These are phyloP conservation scores for Leptinotarsa undecemlineata DNA, from an alignment of 1,140 invertebrate species.

Conservation along the genomic window DNA sequence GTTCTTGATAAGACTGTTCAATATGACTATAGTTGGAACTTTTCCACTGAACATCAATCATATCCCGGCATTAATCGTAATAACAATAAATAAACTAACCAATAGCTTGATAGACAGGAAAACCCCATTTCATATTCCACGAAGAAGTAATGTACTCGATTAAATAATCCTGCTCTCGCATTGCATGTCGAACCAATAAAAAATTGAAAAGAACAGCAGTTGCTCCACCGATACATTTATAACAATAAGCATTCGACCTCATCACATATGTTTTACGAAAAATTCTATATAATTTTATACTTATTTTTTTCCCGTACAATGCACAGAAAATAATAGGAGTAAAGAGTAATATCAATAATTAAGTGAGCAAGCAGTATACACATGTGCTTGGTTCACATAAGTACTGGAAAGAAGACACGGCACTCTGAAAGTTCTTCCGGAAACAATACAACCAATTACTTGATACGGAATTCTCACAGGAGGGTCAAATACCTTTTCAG, in stretches of 20 bases:
- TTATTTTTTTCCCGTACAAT: conserved; percentile 49
- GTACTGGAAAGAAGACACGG: conserved; percentile 28
- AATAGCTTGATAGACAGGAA: background rate
- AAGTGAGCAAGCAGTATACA: conserved; percentile 45
- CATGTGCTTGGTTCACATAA: conserved; percentile 48
- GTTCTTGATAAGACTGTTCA: too few species aligned
- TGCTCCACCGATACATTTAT: conserved; percentile 34
- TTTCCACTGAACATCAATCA: background rate
- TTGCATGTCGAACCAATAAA: conserved; percentile 27
- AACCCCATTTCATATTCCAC: conserved; percentile 5
- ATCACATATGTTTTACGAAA: conserved; percentile 48
- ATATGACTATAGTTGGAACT: too few species aligned
- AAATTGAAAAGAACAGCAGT: conserved; percentile 33
- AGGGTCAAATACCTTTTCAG: too few species aligned
- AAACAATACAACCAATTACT: conserved; percentile 21
- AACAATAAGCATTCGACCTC: conserved; percentile 42
- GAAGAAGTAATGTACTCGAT: conserved; percentile 16
- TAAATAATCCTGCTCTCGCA: conserved; percentile 13
- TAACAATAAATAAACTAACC: too few species aligned
- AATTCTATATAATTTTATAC: conserved; percentile 49
- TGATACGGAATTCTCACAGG: too few species aligned
- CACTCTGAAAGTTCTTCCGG: conserved; percentile 20
- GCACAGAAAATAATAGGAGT: conserved; percentile 48
- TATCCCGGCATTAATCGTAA: background rate
- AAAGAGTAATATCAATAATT: conserved; percentile 49